Base-by-base conservation (phyloP, 2,888 invertebrate species). In the Mythimna vitellina region DNA sequence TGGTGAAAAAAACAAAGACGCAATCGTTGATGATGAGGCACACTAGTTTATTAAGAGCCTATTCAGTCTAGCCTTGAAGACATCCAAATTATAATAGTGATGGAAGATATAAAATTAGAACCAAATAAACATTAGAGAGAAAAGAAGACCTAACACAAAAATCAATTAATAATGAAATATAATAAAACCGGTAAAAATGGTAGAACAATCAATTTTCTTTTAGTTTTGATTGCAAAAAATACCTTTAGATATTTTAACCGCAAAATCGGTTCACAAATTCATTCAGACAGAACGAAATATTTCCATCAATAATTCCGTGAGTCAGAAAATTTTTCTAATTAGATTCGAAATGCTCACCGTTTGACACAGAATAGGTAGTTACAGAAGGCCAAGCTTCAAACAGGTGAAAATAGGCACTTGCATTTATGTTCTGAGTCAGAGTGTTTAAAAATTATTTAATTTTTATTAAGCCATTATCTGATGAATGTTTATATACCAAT, bases 281-380 rank as follows among this genome's bases (percentile, higher is more conserved):
- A 57, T 70, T 75, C 56, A 35, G 56, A 22, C 17, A 22, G 20
- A 63, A 72, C 29, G 32, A 75, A 78, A 81, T 78, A 73, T 81
- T 81, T 63, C 57, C 65, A 78, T 73, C 71, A 76, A 76, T 81
- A 76, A 79, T 73, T 82, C 69, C 53, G 66, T 60, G 62, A 79
- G 66, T 73, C 76, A 67, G 80, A 73, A 66, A 76, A 82, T 81
- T 78, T 70, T 78, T 74, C 58, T 70, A 74, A 83, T 78, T 74
- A 80, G 60, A 61, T 65, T 32, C 32, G 57, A 38, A 69, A 70
- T 73, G 70, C 53, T 83, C 73, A 69, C 53, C 58, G 56, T 65
- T 66, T 38, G 22, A 20, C 60, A 75, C 17, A 38, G 2, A 5
- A 10, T 32, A 22, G 12, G 32, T 9, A 12, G 0, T 0, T 7